Evolutionary conservation across 2,888 invertebrate species (phyloP).

Genomic region (Tiphia femorata): DNA sequence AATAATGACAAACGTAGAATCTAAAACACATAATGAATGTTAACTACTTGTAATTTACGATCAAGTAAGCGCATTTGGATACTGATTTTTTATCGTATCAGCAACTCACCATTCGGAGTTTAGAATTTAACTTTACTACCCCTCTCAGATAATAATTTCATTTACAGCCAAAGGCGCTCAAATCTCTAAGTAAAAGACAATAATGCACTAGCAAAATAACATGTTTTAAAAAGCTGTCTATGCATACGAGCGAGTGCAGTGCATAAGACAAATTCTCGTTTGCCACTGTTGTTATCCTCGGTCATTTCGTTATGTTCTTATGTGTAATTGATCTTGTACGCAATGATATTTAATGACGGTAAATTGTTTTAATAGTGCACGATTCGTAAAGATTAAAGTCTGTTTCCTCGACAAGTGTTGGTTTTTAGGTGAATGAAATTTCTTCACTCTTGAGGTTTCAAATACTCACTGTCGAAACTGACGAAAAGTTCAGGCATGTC

Average conservation of each 20-base stretch:
- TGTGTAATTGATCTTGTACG: too few relatives aligned
- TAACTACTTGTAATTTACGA: slow-evolving; percentile 28
- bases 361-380: not conserved
- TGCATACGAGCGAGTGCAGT: slow-evolving; percentile 53
- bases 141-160: not conserved
- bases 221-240: slow-evolving; percentile 48
- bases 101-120: not conserved
- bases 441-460: slow-evolving; percentile 10
- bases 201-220: slow-evolving; percentile 40
- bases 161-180: slow-evolving; percentile 34
- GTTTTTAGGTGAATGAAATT: slow-evolving; percentile 5
- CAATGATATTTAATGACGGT: too few relatives aligned
- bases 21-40: slow-evolving; percentile 26
- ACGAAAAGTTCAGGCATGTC: slow-evolving; percentile 96
- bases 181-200: slow-evolving; percentile 28
- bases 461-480: slow-evolving; percentile 90
- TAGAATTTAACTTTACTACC: not conserved
- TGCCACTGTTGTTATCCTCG: slow-evolving; percentile 24
- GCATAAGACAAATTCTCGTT: slow-evolving; percentile 42
- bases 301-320: not conserved
- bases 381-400: not conserved
- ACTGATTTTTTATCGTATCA: not conserved
- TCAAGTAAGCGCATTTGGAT: slow-evolving; percentile 36
- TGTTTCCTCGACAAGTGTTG: not conserved
- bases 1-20: slow-evolving; percentile 34